phyloP scores from a whole-genome alignment of 2,113 vertebrate species.

The Thermophis baileyi region DNA sequence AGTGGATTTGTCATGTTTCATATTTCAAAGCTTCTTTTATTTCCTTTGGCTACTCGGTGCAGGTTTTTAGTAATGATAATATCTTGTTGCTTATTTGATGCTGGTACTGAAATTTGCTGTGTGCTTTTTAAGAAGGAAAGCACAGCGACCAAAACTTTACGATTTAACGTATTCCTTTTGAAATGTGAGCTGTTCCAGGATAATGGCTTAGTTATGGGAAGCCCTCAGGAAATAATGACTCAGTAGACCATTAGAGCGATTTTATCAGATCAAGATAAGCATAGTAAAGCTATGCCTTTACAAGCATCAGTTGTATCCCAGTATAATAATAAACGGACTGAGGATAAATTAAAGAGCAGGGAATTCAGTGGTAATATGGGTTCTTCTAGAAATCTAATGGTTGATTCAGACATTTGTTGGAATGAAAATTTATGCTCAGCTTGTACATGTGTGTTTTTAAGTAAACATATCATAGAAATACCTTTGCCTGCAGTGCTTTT shows the following conservation, averaged over 20 bases:
- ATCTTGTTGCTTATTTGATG: neutral
- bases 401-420: neutral
- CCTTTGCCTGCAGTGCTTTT: neutral
- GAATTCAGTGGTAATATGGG: neutral
- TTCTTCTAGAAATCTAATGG: neutral
- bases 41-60: neutral
- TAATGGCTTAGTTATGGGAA: neutral
- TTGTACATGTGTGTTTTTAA: neutral
- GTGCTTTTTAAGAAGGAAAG: neutral
- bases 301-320: neutral
- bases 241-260: neutral
- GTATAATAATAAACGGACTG: neutral
- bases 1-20: neutral
- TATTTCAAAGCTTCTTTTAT: neutral
- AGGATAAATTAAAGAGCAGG: neutral
- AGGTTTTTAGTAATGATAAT: neutral
- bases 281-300: neutral
- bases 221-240: neutral
- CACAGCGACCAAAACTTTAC: neutral
- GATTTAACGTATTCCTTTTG: neutral
- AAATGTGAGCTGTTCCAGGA: neutral
- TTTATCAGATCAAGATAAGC: neutral
- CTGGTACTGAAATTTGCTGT: neutral
- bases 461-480: neutral
- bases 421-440: neutral